Percentiles rank a stretch among this genome's conserved stretches.
Conservation (phyloP, 2,113 vertebrate genomes). For the Cynocephalus volans region DNA sequence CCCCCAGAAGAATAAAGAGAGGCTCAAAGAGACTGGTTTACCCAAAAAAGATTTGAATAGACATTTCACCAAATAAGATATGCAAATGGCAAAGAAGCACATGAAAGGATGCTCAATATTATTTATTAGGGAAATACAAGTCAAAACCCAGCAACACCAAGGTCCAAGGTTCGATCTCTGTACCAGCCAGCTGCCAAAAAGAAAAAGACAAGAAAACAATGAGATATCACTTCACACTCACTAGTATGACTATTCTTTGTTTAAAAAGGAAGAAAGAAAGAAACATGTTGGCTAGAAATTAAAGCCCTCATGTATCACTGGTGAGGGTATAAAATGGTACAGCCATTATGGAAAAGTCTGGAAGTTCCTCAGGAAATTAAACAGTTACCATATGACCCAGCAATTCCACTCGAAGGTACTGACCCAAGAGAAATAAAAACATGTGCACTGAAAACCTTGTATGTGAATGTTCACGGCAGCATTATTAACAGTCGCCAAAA, state of each 20-base stretch:
- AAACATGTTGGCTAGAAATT: neutral
- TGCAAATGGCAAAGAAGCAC: neutral
- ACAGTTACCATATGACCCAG: too few species aligned
- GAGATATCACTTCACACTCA: neutral
- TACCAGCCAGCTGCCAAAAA: too few species aligned
- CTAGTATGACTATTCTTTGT: neutral
- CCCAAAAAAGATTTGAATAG: neutral
- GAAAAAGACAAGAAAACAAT: too few species aligned
- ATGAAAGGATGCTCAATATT: neutral
- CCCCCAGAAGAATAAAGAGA: neutral
- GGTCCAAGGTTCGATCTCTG: too few species aligned
- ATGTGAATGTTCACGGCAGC: neutral
- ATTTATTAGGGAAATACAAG: neutral
- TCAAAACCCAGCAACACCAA: neutral
- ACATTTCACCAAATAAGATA: neutral
- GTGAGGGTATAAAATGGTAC: neutral
- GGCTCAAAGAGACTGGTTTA: neutral
- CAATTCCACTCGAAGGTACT: neutral
- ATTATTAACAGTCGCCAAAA: too few species aligned
- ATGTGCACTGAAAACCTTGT: neutral
- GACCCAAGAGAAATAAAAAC: neutral
- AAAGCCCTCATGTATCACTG: neutral
- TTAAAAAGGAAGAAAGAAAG: neutral
- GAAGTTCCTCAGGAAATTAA: neutral
- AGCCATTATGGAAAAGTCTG: neutral